Percentiles rank a stretch among this genome's conserved stretches.
Conservation (phyloP, 2,113 vertebrate genomes). For the Copsychus sechellarum region DNA sequence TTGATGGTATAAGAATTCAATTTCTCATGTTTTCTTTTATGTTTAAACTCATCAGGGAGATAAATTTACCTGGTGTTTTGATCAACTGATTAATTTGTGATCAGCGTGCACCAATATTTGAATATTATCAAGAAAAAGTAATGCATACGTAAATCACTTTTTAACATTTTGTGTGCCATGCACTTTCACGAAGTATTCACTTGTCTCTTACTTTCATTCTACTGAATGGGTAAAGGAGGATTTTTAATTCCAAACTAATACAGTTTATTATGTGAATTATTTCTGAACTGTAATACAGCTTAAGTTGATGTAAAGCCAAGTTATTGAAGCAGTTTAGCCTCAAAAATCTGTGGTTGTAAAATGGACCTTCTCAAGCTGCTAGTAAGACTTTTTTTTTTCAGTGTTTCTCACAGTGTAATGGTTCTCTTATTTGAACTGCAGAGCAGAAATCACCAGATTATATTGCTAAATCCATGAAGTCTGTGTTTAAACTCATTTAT, state of each 20-base stretch:
- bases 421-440: not conserved
- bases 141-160: not conserved
- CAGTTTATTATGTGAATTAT: slow-evolving; percentile 21
- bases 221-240: not conserved
- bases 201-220: not conserved
- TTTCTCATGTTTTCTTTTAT: not conserved
- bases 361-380: not conserved
- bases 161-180: not conserved
- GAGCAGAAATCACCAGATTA: not conserved
- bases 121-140: not conserved
- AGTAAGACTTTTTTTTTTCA: not conserved
- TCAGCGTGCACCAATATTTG: not conserved
- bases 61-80: not conserved
- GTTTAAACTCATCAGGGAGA: slow-evolving; percentile 11
- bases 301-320: slow-evolving; percentile 20
- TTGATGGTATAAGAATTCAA: not conserved
- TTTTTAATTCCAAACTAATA: slow-evolving; percentile 22
- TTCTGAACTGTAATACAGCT: not conserved
- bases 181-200: not conserved
- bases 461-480: not conserved
- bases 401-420: not conserved
- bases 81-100: not conserved
- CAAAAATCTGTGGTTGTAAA: slow-evolving; percentile 10
- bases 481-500: not conserved
- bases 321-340: slow-evolving; percentile 1